These are phyloP conservation scores for Pterostichus madidus DNA, from an alignment of 2,888 invertebrate genomes.

Conservation along the genomic window DNA sequence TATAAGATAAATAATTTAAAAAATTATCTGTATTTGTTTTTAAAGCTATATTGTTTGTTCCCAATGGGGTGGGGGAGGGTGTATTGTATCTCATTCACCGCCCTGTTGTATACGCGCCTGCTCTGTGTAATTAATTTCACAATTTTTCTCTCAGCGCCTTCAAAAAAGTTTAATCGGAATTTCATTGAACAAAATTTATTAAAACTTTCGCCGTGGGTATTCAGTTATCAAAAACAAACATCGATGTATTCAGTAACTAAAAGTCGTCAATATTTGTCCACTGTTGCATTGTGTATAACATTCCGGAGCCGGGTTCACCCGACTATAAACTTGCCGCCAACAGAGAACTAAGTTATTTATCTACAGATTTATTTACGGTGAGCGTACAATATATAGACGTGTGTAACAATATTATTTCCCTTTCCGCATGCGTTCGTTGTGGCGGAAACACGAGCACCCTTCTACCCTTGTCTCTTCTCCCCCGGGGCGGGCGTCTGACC, in stretches of 20 bases:
- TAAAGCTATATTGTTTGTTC: no score
- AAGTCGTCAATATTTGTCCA: constrained; percentile 44
- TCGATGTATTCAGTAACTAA: constrained; percentile 6
- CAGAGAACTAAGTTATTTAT: constrained; percentile 42
- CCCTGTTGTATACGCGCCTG: no score
- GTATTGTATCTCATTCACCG: no score
- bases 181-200: constrained; percentile 38
- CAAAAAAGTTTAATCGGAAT: constrained; percentile 44
- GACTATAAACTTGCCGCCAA: constrained; percentile 32
- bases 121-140: constrained; percentile 23
- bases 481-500: constrained; percentile 15
- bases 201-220: constrained; percentile 27
- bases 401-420: constrained; percentile 58
- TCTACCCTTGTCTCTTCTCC: neutral
- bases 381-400: constrained; percentile 52
- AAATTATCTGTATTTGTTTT: no score
- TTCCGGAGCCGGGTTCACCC: constrained; percentile 9
- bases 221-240: constrained; percentile 38
- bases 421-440: constrained; percentile 32
- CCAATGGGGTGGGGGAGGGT: no score
- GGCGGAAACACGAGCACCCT: constrained; percentile 1
- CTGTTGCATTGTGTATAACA: constrained; percentile 6
- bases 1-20: no score
- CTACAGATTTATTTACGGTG: constrained; percentile 57
- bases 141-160: constrained; percentile 11